Percentiles rank a stretch among this genome's conserved stretches.
phyloP scores from a whole-genome alignment of 2,797 vertebrate species.

The Anomalospiza imberbis region DNA sequence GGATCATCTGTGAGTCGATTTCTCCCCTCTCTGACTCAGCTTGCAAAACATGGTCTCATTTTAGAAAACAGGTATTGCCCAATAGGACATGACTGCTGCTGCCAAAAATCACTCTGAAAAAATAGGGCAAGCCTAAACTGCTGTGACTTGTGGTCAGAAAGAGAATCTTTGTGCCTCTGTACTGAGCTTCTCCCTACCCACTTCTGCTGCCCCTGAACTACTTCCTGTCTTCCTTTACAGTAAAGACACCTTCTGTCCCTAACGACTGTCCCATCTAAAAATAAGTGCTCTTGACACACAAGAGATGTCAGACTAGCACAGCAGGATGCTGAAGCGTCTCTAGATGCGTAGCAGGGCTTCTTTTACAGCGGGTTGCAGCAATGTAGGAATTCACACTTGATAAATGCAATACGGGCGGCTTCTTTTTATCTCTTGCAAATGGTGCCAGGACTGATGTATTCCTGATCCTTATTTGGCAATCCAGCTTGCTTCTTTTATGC shows the following conservation, averaged over 20 bases:
- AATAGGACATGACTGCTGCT: neutral
- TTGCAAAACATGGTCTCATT: neutral
- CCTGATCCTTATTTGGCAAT: constrained; percentile 31
- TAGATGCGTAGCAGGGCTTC: constrained; percentile 32
- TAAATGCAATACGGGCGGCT: constrained; percentile 28
- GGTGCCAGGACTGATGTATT: constrained; percentile 8
- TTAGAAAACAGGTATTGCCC: neutral
- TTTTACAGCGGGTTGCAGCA: constrained; percentile 11
- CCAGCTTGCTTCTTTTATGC: neutral
- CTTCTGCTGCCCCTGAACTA: neutral
- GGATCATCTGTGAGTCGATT: neutral
- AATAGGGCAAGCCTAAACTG: neutral
- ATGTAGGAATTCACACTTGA: constrained; percentile 65
- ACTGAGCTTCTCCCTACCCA: neutral
- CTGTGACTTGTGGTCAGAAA: constrained; percentile 14
- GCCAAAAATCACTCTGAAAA: neutral
- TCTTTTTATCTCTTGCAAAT: constrained; percentile 46
- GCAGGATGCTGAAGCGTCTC: constrained; percentile 60
- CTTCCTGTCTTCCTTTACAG: constrained; percentile 40
- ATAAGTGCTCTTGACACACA: constrained; percentile 62
- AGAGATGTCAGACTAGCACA: constrained; percentile 49
- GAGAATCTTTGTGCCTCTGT: neutral
- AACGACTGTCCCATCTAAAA: constrained; percentile 54
- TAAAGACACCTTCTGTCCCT: neutral
- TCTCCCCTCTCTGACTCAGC: neutral